These are phyloP conservation scores for Neogobius melanostomus DNA, from an alignment of 2,113 vertebrate species.

Conservation along the genomic window DNA sequence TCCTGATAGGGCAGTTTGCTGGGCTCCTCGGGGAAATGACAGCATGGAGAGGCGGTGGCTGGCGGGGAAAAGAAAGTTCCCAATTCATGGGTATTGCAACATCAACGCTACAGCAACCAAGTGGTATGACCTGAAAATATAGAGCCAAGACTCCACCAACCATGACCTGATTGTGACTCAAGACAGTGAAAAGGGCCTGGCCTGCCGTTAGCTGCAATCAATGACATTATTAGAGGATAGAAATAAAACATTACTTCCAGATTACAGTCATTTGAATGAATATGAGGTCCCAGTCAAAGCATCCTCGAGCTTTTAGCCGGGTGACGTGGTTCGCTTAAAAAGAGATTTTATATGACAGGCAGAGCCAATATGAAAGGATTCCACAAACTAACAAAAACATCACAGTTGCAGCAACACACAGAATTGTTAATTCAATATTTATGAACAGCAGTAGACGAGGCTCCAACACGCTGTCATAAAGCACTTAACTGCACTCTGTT, in stretches of 20 bases:
- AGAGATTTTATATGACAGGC: not conserved
- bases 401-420: not conserved
- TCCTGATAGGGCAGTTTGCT: conserved; percentile 36
- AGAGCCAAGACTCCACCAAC: not conserved
- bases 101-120: conserved; percentile 16
- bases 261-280: no score
- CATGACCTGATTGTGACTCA: not conserved
- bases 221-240: no score
- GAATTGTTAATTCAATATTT: not conserved
- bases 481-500: not conserved
- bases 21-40: conserved; percentile 43
- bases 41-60: conserved; percentile 17
- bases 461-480: not conserved
- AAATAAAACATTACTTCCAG: not conserved
- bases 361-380: not conserved
- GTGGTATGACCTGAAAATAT: conserved; percentile 31
- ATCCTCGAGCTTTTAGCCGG: not conserved
- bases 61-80: conserved; percentile 6
- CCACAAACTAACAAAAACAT: not conserved
- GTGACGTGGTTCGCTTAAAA: not conserved
- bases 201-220: no score
- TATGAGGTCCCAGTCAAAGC: no score
- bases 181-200: not conserved
- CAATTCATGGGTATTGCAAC: conserved; percentile 15
- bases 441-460: not conserved